Evolutionary conservation across 2,888 invertebrate species (phyloP).

Genomic region (Thera britannica): DNA sequence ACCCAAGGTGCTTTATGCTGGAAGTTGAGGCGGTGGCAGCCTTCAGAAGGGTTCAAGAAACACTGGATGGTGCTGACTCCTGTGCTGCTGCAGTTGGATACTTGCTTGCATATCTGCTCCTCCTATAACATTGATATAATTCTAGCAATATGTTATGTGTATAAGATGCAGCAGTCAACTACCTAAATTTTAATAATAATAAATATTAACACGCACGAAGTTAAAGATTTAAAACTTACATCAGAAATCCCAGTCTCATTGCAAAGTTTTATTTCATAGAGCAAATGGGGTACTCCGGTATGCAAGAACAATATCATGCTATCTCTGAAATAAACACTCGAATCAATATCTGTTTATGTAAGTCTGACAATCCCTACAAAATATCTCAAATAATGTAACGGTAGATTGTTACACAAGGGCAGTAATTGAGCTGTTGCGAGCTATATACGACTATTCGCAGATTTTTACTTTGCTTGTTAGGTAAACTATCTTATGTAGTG

Average conservation of each 20-base stretch:
- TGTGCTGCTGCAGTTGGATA: background rate
- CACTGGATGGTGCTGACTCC: constrained; percentile 40
- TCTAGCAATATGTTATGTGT: too few relatives aligned
- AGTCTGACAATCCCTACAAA: background rate
- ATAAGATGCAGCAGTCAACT: too few relatives aligned
- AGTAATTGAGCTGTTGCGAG: too few relatives aligned
- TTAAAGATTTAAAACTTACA: background rate
- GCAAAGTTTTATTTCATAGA: constrained; percentile 16
- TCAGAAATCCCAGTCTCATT: background rate
- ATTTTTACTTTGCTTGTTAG: too few relatives aligned
- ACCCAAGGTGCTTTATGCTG: constrained; percentile 57
- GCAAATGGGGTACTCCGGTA: constrained; percentile 51
- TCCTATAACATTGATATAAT: too few relatives aligned
- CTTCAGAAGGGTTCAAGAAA: constrained; percentile 35
- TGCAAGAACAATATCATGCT: constrained; percentile 48
- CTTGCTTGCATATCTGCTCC: background rate
- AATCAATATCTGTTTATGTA: background rate
- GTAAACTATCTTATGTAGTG: too few relatives aligned
- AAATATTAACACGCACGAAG: background rate
- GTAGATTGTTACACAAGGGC: too few relatives aligned
- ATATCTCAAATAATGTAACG: too few relatives aligned
- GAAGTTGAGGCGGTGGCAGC: constrained; percentile 47
- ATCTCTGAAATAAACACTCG: constrained; percentile 47
- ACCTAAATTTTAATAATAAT: background rate
- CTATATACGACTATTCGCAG: too few relatives aligned